Evolutionary conservation across 2,113 vertebrate species (phyloP), one percentile per base, ranked within the genome.

Genomic region (Circaetus gallicus): DNA sequence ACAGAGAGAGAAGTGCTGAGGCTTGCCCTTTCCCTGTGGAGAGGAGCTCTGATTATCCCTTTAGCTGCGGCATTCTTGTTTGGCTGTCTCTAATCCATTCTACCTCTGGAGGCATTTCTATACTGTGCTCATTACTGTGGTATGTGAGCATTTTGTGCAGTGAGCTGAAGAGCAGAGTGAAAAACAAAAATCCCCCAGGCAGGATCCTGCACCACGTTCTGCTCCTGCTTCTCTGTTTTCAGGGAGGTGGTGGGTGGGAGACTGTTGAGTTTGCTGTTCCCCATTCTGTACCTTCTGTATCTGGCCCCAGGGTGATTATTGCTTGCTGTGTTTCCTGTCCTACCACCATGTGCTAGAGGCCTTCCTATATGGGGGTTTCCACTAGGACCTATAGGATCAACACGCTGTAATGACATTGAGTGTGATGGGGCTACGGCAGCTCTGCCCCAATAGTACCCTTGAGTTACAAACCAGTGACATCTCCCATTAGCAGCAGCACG

Each of bases 71-170:
- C 65, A 20, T 93, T 95, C 88, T 88, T 70, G 71, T 93, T 94
- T 96, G 86, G 59, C 94, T 92, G 53, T 81, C 90, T 93, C 88
- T 94, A 92, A 95, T 96, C 97, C 93, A 90, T 82, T 92, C 90
- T 88, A 92, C 94, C 86, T 96, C 95, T 95, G 79, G 82, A 97
- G 86, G 82, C 86, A 93, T 96, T 96, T 86, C 67, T 94, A 11
- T 42, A n/a, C 42, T 84, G 76, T 1, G 1, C 90, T 92, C 89
- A 81, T 89, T 95, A 82, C 83, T 90, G 86, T 89, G 95, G 92
- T 89, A 96, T 93, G 94, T 74, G 82, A 92, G 55, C 67, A 55
- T 82, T 96, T 95, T 34, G 82, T 83, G 79, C 90, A 71, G 21
- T 59, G 80, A 93, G 69, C 67, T 89, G 90, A 81, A 81, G 76